Evolutionary conservation across 2,113 vertebrate species (phyloP), one percentile per base, ranked within the genome.

Genomic region (Entomyzon cyanotis): DNA sequence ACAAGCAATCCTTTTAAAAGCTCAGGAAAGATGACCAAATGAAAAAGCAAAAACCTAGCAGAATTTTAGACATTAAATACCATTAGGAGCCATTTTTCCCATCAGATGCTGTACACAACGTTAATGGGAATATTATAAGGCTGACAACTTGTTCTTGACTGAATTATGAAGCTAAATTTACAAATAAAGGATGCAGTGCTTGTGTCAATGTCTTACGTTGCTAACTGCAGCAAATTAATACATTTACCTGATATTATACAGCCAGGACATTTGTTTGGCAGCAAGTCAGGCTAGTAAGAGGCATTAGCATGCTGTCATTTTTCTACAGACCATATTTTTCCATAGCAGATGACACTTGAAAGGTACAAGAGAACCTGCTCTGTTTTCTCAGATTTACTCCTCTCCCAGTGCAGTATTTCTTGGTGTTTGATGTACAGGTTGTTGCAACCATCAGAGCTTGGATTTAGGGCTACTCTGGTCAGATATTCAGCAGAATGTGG

Each of bases 291-390:
- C 31, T 55, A 58, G 59, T 50, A 67, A 81, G 46, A 87, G 49
- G 37, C 64, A 95, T 94, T 84, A 95, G 37, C 7, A 60, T 23
- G 41, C 76, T 93, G 87, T 73, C 90, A 68, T 92, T 77, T 84
- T 87, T 81, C 73, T 75, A 9, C 2, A 91, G 74, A 79, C 70
- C 4, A 2, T 80, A 80, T 77, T 91, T 95, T 77, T 82, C 78
- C 35, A 49, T 6, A 80, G 94, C 67, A 69, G 81, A 58, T 59
- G 82, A 79, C 71, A 83, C 47, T 42, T 90, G 82, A 91, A 93
- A 91, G 59, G 53, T 47, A 64, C 46, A 59, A 63, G 59, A 87
- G 46, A 94, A 87, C 17, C 78, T 77, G 82, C 39, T 85, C 50
- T 83, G 59, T 84, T 95, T 81, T 60, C 63, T 79, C 42, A 91